Percentiles rank a stretch among this genome's conserved stretches.
Evolutionary conservation across 2,113 vertebrate species (phyloP).

Genomic region (Scolopax mira): DNA sequence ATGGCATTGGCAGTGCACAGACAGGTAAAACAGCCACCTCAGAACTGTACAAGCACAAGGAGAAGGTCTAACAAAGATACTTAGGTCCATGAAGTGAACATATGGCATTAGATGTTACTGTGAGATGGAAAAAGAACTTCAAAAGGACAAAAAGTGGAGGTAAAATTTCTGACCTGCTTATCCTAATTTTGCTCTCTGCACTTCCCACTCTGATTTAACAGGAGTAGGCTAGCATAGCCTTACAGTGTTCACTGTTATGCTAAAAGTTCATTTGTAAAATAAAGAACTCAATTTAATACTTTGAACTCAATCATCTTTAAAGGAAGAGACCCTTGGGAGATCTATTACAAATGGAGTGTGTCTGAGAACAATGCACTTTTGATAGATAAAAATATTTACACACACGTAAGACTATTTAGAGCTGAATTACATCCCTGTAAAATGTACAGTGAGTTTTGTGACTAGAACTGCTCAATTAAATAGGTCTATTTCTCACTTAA

Average conservation of each 20-base stretch:
- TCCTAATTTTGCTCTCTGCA: neutral
- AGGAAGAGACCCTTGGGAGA: neutral
- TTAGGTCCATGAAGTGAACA: neutral
- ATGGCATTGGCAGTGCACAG: neutral
- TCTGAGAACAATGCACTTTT: neutral
- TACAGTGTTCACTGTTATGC: neutral
- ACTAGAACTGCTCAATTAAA: neutral
- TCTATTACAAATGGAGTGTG: neutral
- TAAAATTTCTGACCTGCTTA: neutral
- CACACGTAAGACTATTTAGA: neutral
- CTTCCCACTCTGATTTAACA: neutral
- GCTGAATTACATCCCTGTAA: neutral
- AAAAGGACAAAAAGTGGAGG: neutral
- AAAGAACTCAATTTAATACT: neutral
- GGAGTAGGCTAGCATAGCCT: neutral
- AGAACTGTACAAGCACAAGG: neutral
- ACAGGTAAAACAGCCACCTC: neutral
- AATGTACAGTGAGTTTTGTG: neutral
- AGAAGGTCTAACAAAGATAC: neutral
- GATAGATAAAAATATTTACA: neutral
- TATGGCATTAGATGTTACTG: neutral
- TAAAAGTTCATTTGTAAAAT: neutral
- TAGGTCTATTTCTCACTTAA: neutral
- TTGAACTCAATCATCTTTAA: neutral
- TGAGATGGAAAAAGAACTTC: neutral